These are phyloP conservation scores for Sinosuthora webbiana DNA, from an alignment of 2,113 vertebrate genomes.

Conservation along the genomic window DNA sequence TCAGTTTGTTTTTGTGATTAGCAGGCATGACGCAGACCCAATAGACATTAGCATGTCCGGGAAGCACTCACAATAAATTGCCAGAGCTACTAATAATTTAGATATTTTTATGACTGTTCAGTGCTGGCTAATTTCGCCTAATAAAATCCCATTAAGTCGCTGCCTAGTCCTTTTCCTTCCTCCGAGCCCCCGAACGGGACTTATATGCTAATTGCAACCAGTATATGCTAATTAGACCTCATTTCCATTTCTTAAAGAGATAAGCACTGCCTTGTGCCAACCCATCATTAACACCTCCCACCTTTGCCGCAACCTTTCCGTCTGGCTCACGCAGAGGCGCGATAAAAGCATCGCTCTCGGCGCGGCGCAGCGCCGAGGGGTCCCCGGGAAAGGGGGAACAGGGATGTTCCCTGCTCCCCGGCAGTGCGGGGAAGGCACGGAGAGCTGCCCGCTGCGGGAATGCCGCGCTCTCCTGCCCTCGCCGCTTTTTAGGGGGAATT, in stretches of 20 bases:
- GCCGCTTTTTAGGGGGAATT: not conserved
- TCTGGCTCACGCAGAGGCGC: conserved; percentile 12
- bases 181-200: conserved; percentile 77
- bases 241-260: conserved; percentile 81
- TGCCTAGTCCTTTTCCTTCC: conserved; percentile 74
- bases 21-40: conserved; percentile 34
- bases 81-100: conserved; percentile 78
- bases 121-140: conserved; percentile 77
- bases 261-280: conserved; percentile 65
- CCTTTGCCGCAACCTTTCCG: conserved; percentile 44
- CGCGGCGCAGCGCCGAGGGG: not conserved
- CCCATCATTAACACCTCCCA: conserved; percentile 56
- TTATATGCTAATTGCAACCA: conserved; percentile 81
- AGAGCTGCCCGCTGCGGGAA: not conserved
- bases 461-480: not conserved
- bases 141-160: conserved; percentile 80
- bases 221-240: conserved; percentile 78
- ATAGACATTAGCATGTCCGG: conserved; percentile 70
- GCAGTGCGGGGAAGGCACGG: not conserved
- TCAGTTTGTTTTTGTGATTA: conserved; percentile 58
- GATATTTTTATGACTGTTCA: conserved; percentile 81
- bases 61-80: conserved; percentile 72
- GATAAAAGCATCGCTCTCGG: conserved; percentile 42
- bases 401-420: not conserved
- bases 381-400: rapidly evolving